Evolutionary conservation across 1,140 invertebrate genomes (phyloP).

Genomic region (Brachystomella parvula): DNA sequence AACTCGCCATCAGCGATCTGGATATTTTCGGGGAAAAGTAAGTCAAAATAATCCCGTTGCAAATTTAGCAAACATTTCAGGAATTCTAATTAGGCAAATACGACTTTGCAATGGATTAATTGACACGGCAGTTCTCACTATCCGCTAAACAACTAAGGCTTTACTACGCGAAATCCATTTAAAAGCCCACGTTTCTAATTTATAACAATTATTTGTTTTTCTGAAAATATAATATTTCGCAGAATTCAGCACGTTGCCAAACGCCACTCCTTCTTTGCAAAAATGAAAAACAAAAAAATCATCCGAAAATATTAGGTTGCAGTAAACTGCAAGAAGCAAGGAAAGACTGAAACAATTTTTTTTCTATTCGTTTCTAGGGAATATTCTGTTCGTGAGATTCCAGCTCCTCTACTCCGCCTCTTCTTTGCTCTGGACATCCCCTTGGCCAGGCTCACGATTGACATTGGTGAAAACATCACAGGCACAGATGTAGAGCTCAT

Average conservation of each 20-base stretch:
- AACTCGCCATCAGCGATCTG: neutral
- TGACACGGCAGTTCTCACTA: neutral
- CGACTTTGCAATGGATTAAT: neutral
- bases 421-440: neutral
- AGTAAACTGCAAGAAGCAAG: neutral
- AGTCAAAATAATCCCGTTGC: neutral
- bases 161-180: neutral
- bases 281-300: too few species aligned
- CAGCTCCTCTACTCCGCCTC: neutral
- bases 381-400: neutral
- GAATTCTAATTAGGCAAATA: neutral
- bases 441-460: neutral
- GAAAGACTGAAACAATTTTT: neutral
- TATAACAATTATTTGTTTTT: neutral
- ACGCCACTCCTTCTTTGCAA: too few species aligned
- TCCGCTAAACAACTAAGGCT: too few species aligned
- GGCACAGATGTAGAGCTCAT: too few species aligned
- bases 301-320: neutral
- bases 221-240: too few species aligned
- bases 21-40: slow-evolving; percentile 7
- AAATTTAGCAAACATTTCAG: neutral
- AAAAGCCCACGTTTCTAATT: neutral
- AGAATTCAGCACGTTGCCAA: too few species aligned
- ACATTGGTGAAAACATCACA: slow-evolving; percentile 7
- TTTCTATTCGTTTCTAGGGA: neutral